phyloP scores from a whole-genome alignment of 2,888 invertebrate species.

The Candidula unifasciata region DNA sequence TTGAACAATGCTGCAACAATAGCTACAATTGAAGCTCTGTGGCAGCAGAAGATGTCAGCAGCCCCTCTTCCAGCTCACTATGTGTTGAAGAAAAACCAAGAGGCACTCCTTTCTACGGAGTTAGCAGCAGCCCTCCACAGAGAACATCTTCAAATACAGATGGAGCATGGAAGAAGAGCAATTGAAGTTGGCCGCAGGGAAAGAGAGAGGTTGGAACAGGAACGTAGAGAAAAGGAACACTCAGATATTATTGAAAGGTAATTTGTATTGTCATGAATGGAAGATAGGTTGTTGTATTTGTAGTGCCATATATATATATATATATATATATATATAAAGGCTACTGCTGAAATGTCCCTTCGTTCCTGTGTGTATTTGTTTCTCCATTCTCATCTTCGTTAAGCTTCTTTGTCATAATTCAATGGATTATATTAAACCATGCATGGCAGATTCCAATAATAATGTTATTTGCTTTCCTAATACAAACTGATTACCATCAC shows the following conservation, averaged over 20 bases:
- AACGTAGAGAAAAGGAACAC: conserved; percentile 66
- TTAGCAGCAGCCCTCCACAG: conserved; percentile 48
- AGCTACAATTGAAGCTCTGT: conserved; percentile 73
- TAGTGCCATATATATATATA: too few relatives aligned
- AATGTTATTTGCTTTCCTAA: too few relatives aligned
- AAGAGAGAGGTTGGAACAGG: conserved; percentile 80
- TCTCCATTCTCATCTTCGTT: too few relatives aligned
- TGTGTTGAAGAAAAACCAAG: conserved; percentile 73
- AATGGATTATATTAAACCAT: too few relatives aligned
- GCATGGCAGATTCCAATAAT: too few relatives aligned
- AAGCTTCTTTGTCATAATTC: too few relatives aligned
- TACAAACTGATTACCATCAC: too few relatives aligned
- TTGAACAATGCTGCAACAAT: conserved; percentile 57
- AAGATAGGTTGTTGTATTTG: too few relatives aligned
- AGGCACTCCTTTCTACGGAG: conserved; percentile 64
- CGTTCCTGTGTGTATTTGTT: too few relatives aligned
- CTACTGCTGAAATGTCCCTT: too few relatives aligned
- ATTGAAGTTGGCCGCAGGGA: conserved; percentile 72
- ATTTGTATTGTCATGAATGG: too few relatives aligned
- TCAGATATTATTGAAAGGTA: conserved; percentile 65
- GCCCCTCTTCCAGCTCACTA: conserved; percentile 73
- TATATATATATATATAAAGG: too few relatives aligned
- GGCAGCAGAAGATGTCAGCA: conserved; percentile 76
- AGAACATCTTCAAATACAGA: conserved; percentile 59
- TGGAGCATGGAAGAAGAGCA: conserved; percentile 78